Evolutionary conservation across 2,797 vertebrate species (phyloP).

Genomic region (Loris lydekkerianus): DNA sequence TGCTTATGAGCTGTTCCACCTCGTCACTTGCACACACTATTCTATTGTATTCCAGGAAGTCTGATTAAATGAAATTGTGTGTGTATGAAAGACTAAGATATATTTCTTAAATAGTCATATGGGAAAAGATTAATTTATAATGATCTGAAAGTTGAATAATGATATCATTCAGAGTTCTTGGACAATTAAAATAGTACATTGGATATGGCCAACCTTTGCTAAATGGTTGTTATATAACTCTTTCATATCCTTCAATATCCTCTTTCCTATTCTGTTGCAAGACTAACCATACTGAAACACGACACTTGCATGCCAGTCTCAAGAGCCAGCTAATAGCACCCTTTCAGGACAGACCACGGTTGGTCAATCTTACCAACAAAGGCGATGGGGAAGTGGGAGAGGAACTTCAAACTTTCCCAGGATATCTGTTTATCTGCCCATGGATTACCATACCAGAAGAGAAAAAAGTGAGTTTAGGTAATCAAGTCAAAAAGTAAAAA

Average conservation of each 20-base stretch:
- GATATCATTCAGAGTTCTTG: not conserved
- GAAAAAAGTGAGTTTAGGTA: not conserved
- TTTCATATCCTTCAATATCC: not conserved
- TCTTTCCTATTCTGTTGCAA: not conserved
- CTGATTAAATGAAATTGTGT: slow-evolving; percentile 74
- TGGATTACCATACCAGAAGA: not conserved
- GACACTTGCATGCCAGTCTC: not conserved
- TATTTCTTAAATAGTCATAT: slow-evolving; percentile 71
- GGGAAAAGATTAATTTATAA: slow-evolving; percentile 69
- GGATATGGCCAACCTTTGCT: not conserved
- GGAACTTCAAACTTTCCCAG: not conserved
- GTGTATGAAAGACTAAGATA: slow-evolving; percentile 72
- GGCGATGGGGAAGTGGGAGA: not conserved
- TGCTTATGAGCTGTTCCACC: slow-evolving; percentile 79
- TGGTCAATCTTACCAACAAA: not conserved
- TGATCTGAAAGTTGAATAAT: not conserved
- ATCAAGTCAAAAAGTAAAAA: not conserved
- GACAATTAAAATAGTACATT: not conserved
- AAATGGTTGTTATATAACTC: not conserved
- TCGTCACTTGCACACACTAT: slow-evolving; percentile 76
- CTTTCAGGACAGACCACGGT: not conserved
- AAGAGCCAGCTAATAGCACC: not conserved
- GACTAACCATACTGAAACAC: not conserved
- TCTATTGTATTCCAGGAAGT: slow-evolving; percentile 75
- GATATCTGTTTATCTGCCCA: not conserved